A percentile compares a stretch with the other conserved stretches of the same genome.
Conservation (phyloP, 1,140 invertebrate genomes). For the Drosophila varians region DNA sequence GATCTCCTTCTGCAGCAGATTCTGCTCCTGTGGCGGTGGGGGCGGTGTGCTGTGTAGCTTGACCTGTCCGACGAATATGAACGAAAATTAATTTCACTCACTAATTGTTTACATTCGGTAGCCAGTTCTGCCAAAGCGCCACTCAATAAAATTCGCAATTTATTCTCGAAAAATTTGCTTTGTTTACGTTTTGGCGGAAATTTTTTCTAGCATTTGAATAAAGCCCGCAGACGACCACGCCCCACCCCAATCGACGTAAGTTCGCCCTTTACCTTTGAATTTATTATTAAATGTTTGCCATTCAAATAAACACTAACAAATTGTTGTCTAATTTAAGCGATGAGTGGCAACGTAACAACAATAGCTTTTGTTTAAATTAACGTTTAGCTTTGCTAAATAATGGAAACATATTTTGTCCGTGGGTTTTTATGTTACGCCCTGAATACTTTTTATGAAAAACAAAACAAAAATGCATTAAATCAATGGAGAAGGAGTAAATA, state of each 20-base stretch:
- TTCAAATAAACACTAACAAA: constrained; percentile 55
- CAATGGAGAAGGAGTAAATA: neutral
- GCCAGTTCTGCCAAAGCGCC: constrained; percentile 27
- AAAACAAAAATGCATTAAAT: constrained; percentile 17
- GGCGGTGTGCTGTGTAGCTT: constrained; percentile 82
- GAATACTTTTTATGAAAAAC: neutral
- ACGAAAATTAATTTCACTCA: constrained; percentile 27
- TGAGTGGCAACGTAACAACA: constrained; percentile 16
- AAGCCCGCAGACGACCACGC: constrained; percentile 34
- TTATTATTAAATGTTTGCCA: constrained; percentile 52
- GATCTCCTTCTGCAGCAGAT: constrained; percentile 84
- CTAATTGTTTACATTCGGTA: constrained; percentile 32
- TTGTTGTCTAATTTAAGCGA: constrained; percentile 31
- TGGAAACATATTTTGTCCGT: constrained; percentile 35
- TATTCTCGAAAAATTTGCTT: constrained; percentile 33
- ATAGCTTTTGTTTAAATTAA: constrained; percentile 43
- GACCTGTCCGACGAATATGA: constrained; percentile 52
- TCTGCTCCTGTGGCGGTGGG: constrained; percentile 84
- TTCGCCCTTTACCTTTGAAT: constrained; percentile 53
- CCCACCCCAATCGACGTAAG: constrained; percentile 27
- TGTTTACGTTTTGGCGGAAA: constrained; percentile 53
- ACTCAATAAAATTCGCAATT: constrained; percentile 57
- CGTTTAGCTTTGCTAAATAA: constrained; percentile 28
- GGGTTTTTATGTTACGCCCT: constrained; percentile 32
- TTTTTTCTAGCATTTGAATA: constrained; percentile 21